phyloP scores from a whole-genome alignment of 1,140 invertebrate species.

The Papilio polyxenes region DNA sequence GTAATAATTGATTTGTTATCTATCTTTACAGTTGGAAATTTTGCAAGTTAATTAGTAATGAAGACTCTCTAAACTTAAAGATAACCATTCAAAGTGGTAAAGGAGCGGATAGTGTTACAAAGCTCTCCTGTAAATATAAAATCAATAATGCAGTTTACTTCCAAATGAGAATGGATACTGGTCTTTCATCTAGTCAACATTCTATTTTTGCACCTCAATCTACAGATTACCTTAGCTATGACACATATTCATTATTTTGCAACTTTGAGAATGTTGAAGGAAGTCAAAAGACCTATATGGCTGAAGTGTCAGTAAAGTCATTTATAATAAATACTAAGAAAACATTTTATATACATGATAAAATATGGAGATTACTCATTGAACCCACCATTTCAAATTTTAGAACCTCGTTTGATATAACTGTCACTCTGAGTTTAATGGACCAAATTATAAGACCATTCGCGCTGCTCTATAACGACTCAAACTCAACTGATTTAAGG shows the following conservation, averaged over 20 bases:
- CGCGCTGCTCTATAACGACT: neutral
- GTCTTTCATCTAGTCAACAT: neutral
- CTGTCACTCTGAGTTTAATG: neutral
- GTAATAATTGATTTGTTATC: neutral
- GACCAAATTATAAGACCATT: constrained; percentile 6
- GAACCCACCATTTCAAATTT: neutral
- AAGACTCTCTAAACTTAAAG: neutral
- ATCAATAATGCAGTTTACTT: constrained; percentile 6
- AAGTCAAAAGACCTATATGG: neutral
- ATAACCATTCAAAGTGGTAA: constrained; percentile 15
- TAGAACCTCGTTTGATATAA: neutral
- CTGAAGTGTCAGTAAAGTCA: neutral
- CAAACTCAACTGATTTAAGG: neutral
- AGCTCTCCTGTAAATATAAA: neutral
- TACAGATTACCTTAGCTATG: neutral
- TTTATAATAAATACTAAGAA: neutral
- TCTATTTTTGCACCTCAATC: neutral
- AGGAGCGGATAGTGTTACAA: neutral
- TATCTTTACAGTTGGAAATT: constrained; percentile 3
- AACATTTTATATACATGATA: constrained; percentile 5
- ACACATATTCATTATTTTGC: constrained; percentile 14
- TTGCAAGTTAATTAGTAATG: neutral
- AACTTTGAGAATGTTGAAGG: neutral
- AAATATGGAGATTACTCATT: neutral
- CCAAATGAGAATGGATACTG: constrained; percentile 3